phyloP scores from a whole-genome alignment of 2,888 invertebrate species.

The Chloromyia formosa region DNA sequence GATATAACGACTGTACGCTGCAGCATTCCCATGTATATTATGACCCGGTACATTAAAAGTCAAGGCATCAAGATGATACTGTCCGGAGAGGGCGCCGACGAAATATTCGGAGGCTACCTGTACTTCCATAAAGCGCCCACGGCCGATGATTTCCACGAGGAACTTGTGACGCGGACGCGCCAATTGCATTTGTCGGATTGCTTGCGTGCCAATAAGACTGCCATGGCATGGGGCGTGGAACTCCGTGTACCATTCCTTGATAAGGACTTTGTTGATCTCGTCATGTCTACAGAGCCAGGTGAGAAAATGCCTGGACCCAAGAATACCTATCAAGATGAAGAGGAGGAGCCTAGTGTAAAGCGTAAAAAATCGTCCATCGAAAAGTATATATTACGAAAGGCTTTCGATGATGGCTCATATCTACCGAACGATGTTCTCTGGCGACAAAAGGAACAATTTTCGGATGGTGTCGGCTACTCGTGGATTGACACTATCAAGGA shows the following conservation, averaged over 20 bases:
- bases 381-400: conserved; percentile 84
- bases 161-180: conserved; percentile 74
- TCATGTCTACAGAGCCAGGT: conserved; percentile 75
- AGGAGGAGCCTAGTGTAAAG: not conserved
- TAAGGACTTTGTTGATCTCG: conserved; percentile 84
- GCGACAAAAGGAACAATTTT: conserved; percentile 92
- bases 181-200: conserved; percentile 86
- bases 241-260: conserved; percentile 91
- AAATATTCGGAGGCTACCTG: conserved; percentile 94
- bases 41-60: conserved; percentile 83
- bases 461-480: conserved; percentile 63
- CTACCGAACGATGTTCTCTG: conserved; percentile 88
- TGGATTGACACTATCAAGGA: conserved; percentile 63
- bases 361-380: conserved; percentile 65
- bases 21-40: conserved; percentile 75
- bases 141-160: conserved; percentile 75
- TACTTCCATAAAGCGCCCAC: conserved; percentile 92
- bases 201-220: conserved; percentile 81
- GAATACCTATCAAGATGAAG: conserved; percentile 53
- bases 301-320: conserved; percentile 71
- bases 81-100: conserved; percentile 96
- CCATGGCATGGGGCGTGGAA: conserved; percentile 77
- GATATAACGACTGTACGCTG: conserved; percentile 63
- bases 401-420: conserved; percentile 76
- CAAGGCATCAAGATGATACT: conserved; percentile 88